Conservation (phyloP, 1,140 invertebrate genomes). For the Sarcophaga peregrina region DNA sequence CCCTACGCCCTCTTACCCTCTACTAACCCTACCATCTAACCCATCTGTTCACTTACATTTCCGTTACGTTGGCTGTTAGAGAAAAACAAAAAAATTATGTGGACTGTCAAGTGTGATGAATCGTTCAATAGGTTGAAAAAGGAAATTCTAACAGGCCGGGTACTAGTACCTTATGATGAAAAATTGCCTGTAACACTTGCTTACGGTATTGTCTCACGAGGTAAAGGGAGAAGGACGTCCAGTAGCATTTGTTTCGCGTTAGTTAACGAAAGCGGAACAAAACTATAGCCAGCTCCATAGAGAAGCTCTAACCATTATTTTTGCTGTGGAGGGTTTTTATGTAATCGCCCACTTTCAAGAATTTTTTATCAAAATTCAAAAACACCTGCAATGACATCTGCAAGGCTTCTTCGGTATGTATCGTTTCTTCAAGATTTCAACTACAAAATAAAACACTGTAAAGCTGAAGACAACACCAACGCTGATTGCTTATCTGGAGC, state of each 20-base stretch:
- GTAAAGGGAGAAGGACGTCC: neutral
- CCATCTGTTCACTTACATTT: too few species aligned
- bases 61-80: too few species aligned
- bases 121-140: too few species aligned
- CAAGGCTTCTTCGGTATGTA: conserved; percentile 40
- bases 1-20: too few species aligned
- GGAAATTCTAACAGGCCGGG: too few species aligned
- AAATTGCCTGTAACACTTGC: too few species aligned
- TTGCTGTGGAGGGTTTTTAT: conserved; percentile 60
- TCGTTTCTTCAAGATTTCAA: conserved; percentile 46
- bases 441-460: conserved; percentile 46
- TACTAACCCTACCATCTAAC: too few species aligned
- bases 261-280: conserved; percentile 22
- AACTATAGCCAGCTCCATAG: conserved; percentile 42
- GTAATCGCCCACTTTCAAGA: too few species aligned
- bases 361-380: too few species aligned
- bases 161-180: too few species aligned
- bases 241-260: conserved; percentile 4
- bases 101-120: too few species aligned
- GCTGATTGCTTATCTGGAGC: conserved; percentile 44
- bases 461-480: conserved; percentile 37
- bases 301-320: conserved; percentile 67
- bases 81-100: too few species aligned
- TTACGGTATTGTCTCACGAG: neutral
- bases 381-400: conserved; percentile 32